A percentile compares a stretch with the other conserved stretches of the same genome.
These are phyloP conservation scores for Laticauda laticaudata DNA, from an alignment of 2,113 vertebrate species.

Conservation along the genomic window DNA sequence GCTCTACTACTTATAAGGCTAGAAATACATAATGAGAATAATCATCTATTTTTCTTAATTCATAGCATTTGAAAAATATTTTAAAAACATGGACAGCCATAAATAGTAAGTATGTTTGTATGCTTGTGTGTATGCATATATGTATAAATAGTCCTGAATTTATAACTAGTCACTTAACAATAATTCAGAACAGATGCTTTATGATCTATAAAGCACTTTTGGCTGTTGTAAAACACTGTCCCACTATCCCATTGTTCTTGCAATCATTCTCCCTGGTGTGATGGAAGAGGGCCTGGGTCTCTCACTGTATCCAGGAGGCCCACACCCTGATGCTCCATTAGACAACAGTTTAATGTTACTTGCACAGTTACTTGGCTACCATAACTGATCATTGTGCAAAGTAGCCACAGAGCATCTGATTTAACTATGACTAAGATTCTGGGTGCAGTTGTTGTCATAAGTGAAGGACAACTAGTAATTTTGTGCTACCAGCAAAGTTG, in stretches of 20 bases:
- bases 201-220: background rate
- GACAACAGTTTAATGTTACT: background rate
- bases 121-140: background rate
- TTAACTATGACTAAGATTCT: background rate
- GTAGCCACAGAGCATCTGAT: background rate
- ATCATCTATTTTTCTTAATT: slow-evolving; percentile 46
- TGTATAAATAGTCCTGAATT: background rate
- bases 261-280: background rate
- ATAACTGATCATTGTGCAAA: background rate
- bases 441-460: background rate
- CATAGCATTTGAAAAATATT: slow-evolving; percentile 57
- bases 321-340: background rate
- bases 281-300: background rate
- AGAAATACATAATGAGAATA: background rate
- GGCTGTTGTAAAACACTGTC: background rate
- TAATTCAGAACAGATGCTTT: background rate
- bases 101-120: slow-evolving; percentile 71
- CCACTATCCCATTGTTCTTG: background rate
- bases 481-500: background rate
- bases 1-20: background rate
- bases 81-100: slow-evolving; percentile 73
- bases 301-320: background rate
- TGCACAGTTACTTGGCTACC: background rate
- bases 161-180: background rate
- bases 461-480: background rate